phyloP scores from a whole-genome alignment of 1,140 invertebrate species.

The Trinorchestia longiramus region DNA sequence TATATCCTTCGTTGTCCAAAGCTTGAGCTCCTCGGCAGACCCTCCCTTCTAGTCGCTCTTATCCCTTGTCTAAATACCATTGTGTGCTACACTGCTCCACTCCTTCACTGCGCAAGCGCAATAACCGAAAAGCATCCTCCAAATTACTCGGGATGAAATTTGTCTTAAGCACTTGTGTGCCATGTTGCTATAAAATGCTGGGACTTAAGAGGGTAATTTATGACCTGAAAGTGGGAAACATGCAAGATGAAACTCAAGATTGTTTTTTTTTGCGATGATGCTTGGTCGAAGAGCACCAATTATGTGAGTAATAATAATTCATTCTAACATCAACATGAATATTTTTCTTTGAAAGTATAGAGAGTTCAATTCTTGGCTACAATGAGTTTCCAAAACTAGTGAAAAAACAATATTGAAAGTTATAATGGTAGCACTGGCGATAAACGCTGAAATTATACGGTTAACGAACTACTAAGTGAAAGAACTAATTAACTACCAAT shows the following conservation, averaged over 20 bases:
- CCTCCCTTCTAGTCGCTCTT: slow-evolving; percentile 6
- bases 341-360: neutral
- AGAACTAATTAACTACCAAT: no score
- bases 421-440: neutral
- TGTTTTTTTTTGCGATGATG: neutral
- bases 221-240: neutral
- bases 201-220: neutral
- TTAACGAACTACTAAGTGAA: no score
- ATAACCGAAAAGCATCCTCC: slow-evolving; percentile 18
- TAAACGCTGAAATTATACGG: neutral
- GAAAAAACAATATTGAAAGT: neutral
- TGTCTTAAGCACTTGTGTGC: neutral
- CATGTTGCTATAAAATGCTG: neutral
- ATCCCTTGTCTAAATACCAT: slow-evolving; percentile 53
- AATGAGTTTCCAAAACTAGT: no score
- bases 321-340: neutral
- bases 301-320: neutral
- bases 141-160: neutral
- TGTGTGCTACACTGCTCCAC: neutral
- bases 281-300: neutral
- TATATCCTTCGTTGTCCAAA: slow-evolving; percentile 52
- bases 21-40: slow-evolving; percentile 6
- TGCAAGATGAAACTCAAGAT: neutral
- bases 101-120: slow-evolving; percentile 30
- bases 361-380: neutral